Base-by-base conservation (phyloP, 2,888 invertebrate species). In the Eilema depressum region DNA sequence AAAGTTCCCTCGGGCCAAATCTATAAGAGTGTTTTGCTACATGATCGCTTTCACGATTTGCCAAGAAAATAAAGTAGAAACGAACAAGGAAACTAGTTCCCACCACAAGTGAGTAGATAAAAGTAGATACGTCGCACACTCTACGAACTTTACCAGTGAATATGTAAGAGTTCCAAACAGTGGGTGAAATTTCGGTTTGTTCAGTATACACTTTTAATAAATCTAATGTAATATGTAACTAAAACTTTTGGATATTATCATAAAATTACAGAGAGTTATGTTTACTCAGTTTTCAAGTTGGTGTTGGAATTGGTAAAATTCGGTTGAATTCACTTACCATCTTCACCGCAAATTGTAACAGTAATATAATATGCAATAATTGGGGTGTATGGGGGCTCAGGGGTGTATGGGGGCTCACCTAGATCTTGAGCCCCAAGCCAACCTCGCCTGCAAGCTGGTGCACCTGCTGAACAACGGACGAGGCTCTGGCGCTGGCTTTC, bases 11-110 rank as follows among this genome's bases (percentile, higher is more conserved):
- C 85, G 88, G 93, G 94, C 93, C 88, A 93, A 94, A 94, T 93
- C 93, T 90, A 93, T 94, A 93, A 93, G 92, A 91, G 89, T 93
- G 89, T 94, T 93, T 94, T 93, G 93, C 94, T 93, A 94, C 94
- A 93, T 94, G 95, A 95, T 94, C 93, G 93, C 91, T 92, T 93
- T 89, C 89, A 91, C 92, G 92, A 93, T 94, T 93, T 92, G 92
- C 91, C 93, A 93, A 93, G 93, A 93, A 93, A 93, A 93, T 93
- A 92, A 90, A 93, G 92, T 91, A 87, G 85, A 85, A 85, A 85
- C 84, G 86, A 91, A 90, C 90, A 89, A 85, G 86, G 82, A 89
- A 91, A 92, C 91, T 91, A 88, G 86, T 90, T 88, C 80, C 84
- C 79, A 89, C 92, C 89, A 85, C 91, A 88, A 89, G 87, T 80